These are phyloP conservation scores for Betta splendens DNA, from an alignment of 2,797 vertebrate species.

Conservation along the genomic window DNA sequence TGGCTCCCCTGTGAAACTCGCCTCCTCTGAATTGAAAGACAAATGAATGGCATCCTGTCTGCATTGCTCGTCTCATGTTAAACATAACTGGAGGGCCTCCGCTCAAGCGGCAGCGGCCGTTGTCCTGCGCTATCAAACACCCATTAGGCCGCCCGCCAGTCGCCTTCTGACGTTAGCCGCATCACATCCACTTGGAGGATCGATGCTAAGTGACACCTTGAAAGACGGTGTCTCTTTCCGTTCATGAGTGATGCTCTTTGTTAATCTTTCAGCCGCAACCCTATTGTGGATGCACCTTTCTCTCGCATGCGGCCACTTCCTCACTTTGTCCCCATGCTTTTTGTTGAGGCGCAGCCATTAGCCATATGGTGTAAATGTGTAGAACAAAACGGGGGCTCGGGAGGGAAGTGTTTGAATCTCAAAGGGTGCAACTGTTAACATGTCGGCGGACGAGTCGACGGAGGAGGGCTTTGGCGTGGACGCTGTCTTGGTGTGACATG, in stretches of 20 bases:
- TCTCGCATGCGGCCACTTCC: slow-evolving; percentile 26
- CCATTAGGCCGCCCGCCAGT: slow-evolving; percentile 77
- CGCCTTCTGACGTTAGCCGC: slow-evolving; percentile 68
- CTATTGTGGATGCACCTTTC: slow-evolving; percentile 55
- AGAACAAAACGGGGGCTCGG: slow-evolving; percentile 44
- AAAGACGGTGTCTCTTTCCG: slow-evolving; percentile 57
- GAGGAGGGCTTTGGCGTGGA: slow-evolving; percentile 60
- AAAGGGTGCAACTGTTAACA: slow-evolving; percentile 65
- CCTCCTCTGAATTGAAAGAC: slow-evolving; percentile 66
- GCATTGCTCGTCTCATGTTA: slow-evolving; percentile 60
- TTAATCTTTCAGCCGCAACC: slow-evolving; percentile 52
- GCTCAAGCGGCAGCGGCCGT: slow-evolving; percentile 64
- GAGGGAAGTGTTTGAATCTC: slow-evolving; percentile 58
- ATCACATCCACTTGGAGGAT: slow-evolving; percentile 54
- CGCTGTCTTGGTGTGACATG: slow-evolving; percentile 55
- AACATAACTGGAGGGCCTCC: slow-evolving; percentile 64
- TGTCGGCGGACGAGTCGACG: slow-evolving; percentile 37
- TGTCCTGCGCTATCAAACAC: slow-evolving; percentile 75
- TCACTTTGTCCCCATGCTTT: slow-evolving; percentile 32
- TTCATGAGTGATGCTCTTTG: slow-evolving; percentile 57
- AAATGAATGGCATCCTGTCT: slow-evolving; percentile 72
- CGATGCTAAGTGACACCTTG: slow-evolving; percentile 47
- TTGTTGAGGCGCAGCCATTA: slow-evolving; percentile 55
- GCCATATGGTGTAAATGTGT: slow-evolving; percentile 66
- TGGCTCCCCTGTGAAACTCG: slow-evolving; percentile 61